These are phyloP conservation scores for Lordiphosa clarofinis DNA, from an alignment of 1,140 invertebrate species.

Conservation along the genomic window DNA sequence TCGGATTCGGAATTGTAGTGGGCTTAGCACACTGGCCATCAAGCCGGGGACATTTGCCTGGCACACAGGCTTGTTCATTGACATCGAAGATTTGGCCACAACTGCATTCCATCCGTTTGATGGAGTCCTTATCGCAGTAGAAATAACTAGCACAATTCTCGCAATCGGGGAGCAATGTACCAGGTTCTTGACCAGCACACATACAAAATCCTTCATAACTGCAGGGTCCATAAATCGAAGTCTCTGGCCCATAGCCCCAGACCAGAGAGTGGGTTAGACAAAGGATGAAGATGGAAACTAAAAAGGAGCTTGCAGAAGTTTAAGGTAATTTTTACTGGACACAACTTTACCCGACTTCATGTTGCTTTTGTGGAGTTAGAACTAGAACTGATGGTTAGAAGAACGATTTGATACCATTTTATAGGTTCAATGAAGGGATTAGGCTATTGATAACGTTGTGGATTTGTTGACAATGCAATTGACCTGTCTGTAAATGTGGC, in stretches of 20 bases:
- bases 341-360: constrained; percentile 33
- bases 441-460: not conserved
- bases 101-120: constrained; percentile 10
- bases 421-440: constrained; percentile 10
- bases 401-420: constrained; percentile 7
- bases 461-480: constrained; percentile 32
- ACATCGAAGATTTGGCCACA: constrained; percentile 19
- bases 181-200: constrained; percentile 27
- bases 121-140: constrained; percentile 17
- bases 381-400: constrained; percentile 7
- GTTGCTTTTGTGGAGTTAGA: not conserved
- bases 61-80: constrained; percentile 11
- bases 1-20: not conserved
- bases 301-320: not conserved
- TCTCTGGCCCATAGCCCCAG: not conserved
- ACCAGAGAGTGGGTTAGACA: not conserved
- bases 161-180: constrained; percentile 32
- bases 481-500: constrained; percentile 2
- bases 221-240: not conserved
- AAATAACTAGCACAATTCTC: constrained; percentile 42
- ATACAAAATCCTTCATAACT: constrained; percentile 15
- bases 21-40: constrained; percentile 14
- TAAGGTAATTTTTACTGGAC: not conserved
- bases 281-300: constrained; percentile 18
- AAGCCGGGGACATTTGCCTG: constrained; percentile 26